phyloP scores from a whole-genome alignment of 2,113 vertebrate species.

The Podarcis cretensis region DNA sequence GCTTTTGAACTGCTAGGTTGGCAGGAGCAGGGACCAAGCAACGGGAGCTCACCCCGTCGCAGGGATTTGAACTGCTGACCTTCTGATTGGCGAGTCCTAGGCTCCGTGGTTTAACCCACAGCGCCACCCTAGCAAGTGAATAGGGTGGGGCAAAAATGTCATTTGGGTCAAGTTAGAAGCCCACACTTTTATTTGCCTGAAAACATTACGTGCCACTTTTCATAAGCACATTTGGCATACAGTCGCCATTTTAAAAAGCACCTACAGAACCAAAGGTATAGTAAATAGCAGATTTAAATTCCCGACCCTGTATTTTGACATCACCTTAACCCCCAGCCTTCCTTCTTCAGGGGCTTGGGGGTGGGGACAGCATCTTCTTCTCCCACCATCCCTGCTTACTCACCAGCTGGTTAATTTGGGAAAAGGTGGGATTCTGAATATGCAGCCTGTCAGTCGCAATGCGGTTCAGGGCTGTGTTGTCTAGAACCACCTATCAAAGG shows the following conservation, averaged over 20 bases:
- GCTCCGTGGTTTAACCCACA: too few relatives aligned
- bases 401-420: constrained; percentile 98
- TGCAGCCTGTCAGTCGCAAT: constrained; percentile 96
- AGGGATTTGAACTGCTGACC: too few relatives aligned
- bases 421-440: constrained; percentile 96
- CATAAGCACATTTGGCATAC: not conserved
- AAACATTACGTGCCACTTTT: not conserved
- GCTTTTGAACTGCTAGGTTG: too few relatives aligned
- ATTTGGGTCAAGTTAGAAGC: not conserved
- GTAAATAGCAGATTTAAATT: not conserved
- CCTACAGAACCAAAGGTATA: not conserved
- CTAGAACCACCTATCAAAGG: constrained; percentile 88
- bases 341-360: not conserved
- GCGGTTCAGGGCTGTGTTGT: constrained; percentile 95
- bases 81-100: too few relatives aligned
- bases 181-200: not conserved
- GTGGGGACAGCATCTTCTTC: not conserved
- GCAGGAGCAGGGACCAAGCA: too few relatives aligned
- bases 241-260: not conserved
- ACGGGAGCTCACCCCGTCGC: too few relatives aligned
- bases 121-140: not conserved
- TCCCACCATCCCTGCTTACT: constrained; percentile 50
- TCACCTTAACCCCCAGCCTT: too few relatives aligned
- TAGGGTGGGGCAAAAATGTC: not conserved
- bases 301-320: not conserved